Percentiles rank a stretch among this genome's conserved stretches.
Evolutionary conservation across 1,140 invertebrate genomes (phyloP).

Genomic region (Lasaia peninsularis): DNA sequence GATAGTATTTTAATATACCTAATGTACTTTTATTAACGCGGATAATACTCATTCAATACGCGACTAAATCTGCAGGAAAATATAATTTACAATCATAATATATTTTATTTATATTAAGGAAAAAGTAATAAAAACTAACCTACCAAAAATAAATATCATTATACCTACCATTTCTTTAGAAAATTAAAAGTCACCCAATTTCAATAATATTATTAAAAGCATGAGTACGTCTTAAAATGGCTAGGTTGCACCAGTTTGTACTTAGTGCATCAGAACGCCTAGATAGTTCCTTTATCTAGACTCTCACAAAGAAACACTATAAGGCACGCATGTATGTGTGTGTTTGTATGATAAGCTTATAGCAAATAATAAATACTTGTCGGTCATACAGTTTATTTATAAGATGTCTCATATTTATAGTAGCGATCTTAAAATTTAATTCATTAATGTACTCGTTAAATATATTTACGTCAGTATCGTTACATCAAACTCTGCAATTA

Average conservation of each 20-base stretch:
- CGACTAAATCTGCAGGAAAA: no score
- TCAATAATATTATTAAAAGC: background rate
- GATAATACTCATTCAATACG: no score
- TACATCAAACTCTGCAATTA: conserved; percentile 3
- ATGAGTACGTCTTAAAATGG: conserved; percentile 15
- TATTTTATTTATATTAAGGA: no score
- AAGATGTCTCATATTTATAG: conserved; percentile 56
- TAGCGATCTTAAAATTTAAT: conserved; percentile 9
- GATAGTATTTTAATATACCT: no score
- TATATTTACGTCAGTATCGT: background rate
- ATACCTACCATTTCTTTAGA: background rate
- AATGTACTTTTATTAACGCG: no score
- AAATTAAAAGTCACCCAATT: background rate
- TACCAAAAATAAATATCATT: background rate
- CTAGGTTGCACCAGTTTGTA: conserved; percentile 24
- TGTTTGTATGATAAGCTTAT: conserved; percentile 46
- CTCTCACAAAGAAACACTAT: conserved; percentile 53
- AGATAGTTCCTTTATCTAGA: conserved; percentile 54
- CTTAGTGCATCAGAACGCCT: conserved; percentile 23
- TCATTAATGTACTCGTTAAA: conserved; percentile 8
- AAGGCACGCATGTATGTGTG: conserved; percentile 35
- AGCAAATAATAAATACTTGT: conserved; percentile 53
- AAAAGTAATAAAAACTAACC: no score
- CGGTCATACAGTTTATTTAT: conserved; percentile 61
- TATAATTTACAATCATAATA: no score